These are phyloP conservation scores for Trichopria drosophilae DNA, from an alignment of 2,888 invertebrate genomes.

Conservation along the genomic window DNA sequence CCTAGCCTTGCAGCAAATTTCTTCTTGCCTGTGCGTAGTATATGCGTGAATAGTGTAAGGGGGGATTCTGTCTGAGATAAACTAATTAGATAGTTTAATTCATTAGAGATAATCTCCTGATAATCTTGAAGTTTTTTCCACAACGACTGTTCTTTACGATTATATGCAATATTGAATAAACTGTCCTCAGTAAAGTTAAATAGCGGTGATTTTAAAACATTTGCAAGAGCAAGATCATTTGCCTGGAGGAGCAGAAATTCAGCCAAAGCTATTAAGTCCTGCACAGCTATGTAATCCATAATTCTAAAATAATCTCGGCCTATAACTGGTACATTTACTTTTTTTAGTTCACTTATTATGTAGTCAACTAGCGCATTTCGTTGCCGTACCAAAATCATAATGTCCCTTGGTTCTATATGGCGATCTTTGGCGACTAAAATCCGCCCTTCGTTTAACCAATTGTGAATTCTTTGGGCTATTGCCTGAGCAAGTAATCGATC, in stretches of 20 bases:
- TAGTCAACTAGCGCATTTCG: slow-evolving; percentile 13
- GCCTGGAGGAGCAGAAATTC: slow-evolving; percentile 14
- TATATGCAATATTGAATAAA: slow-evolving; percentile 15
- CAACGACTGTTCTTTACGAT: slow-evolving; percentile 11
- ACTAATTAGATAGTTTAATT: slow-evolving; percentile 19
- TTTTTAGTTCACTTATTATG: slow-evolving; percentile 16
- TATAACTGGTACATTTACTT: slow-evolving; percentile 15
- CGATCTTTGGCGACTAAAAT: slow-evolving; percentile 18
- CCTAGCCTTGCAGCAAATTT: slow-evolving; percentile 20
- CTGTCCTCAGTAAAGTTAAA: slow-evolving; percentile 16
- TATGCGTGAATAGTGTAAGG: slow-evolving; percentile 15
- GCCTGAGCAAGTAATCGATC: slow-evolving; percentile 13
- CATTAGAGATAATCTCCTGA: slow-evolving; percentile 9
- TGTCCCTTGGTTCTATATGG: slow-evolving; percentile 15
- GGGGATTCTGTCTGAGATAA: slow-evolving; percentile 16
- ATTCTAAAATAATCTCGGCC: slow-evolving; percentile 20
- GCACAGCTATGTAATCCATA: slow-evolving; percentile 13
- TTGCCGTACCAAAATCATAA: slow-evolving; percentile 14
- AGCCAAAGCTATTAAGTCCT: slow-evolving; percentile 19
- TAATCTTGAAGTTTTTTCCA: slow-evolving; percentile 11
- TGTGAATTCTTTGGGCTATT: slow-evolving; percentile 11
- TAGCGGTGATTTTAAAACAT: slow-evolving; percentile 17
- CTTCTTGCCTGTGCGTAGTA: slow-evolving; percentile 16
- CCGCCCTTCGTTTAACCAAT: slow-evolving; percentile 19
- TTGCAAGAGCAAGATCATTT: slow-evolving; percentile 17